A percentile compares a stretch with the other conserved stretches of the same genome.
Conservation (phyloP, 1,140 invertebrate genomes). For the Magallana angulata region DNA sequence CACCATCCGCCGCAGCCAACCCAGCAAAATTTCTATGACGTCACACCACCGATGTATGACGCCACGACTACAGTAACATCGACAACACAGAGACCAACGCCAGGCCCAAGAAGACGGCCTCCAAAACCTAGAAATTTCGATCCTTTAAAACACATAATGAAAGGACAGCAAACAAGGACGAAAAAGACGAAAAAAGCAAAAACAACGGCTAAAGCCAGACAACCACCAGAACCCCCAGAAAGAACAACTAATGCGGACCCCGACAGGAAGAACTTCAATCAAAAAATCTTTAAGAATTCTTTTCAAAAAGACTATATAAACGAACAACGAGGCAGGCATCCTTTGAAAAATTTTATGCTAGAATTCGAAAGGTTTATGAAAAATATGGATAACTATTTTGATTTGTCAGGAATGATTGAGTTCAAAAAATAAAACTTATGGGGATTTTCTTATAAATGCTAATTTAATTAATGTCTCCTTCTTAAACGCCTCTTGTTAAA, state of each 20-base stretch:
- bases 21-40: background rate
- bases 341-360: background rate
- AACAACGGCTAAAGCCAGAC: background rate
- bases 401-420: background rate
- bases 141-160: background rate
- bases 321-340: background rate
- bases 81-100: background rate
- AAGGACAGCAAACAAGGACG: background rate
- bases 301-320: slow-evolving; percentile 21
- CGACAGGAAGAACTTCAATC: background rate
- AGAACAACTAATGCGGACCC: background rate
- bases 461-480: too few species aligned
- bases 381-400: background rate
- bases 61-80: background rate
- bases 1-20: background rate
- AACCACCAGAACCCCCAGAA: background rate
- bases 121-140: background rate
- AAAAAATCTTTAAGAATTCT: slow-evolving; percentile 12
- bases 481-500: too few species aligned
- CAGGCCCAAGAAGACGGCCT: background rate
- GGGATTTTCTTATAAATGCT: too few species aligned
- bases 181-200: background rate
- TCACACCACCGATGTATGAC: background rate
- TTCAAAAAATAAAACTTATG: too few species aligned
- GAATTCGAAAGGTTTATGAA: slow-evolving; percentile 29